Conservation (phyloP, 2,888 invertebrate genomes). For the Vanessa cardui region DNA sequence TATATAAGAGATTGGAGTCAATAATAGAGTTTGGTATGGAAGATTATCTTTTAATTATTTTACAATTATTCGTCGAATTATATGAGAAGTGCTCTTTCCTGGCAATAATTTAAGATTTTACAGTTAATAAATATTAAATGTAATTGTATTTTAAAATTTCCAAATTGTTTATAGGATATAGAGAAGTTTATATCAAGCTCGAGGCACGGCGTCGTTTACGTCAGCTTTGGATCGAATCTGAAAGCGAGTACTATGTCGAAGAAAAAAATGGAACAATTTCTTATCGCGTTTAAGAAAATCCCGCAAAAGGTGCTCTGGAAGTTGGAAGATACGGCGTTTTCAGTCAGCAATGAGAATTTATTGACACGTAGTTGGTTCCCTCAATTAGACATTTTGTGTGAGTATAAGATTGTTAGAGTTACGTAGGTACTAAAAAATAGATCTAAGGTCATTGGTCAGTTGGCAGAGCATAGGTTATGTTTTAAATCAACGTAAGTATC, state of each 20-base stretch:
- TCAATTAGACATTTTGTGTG: constrained; percentile 86
- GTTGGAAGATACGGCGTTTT: constrained; percentile 85
- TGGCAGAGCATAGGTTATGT: not conserved
- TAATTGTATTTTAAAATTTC: not conserved
- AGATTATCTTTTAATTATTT: too few relatives aligned
- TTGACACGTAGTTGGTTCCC: constrained; percentile 85
- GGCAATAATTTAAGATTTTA: too few relatives aligned
- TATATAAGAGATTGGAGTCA: too few relatives aligned
- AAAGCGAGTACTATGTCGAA: constrained; percentile 84
- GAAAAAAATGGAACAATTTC: constrained; percentile 80
- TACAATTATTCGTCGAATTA: too few relatives aligned
- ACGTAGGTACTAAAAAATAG: too few relatives aligned
- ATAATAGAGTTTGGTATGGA: too few relatives aligned
- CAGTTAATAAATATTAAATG: too few relatives aligned
- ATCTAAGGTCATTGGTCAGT: too few relatives aligned
- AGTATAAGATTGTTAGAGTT: constrained; percentile 52
- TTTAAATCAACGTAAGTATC: too few relatives aligned
- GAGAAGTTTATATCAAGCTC: constrained; percentile 84
- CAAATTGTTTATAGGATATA: constrained; percentile 73
- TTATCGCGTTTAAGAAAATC: constrained; percentile 83
- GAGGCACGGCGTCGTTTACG: constrained; percentile 85
- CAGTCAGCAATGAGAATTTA: constrained; percentile 82
- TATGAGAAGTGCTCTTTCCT: too few relatives aligned
- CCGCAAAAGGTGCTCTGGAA: constrained; percentile 89
- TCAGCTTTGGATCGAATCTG: constrained; percentile 89